Conservation (phyloP, 2,113 vertebrate genomes). For the Misgurnus mizolepis region DNA sequence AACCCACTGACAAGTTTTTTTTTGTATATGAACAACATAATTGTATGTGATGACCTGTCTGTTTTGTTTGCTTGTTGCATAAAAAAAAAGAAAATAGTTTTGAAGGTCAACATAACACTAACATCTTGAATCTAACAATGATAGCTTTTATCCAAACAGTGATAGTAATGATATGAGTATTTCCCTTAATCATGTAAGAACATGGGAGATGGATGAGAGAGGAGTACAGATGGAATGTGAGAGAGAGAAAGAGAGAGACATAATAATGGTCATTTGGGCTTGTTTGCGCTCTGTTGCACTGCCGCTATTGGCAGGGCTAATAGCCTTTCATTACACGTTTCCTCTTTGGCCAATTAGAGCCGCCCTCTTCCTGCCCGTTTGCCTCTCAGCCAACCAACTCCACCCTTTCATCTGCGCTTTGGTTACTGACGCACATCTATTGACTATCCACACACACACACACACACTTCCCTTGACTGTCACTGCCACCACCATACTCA, state of each 20-base stretch:
- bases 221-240: not conserved
- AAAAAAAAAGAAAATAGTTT: too few relatives aligned
- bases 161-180: constrained; percentile 40
- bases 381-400: constrained; percentile 27
- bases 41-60: too few relatives aligned
- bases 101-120: too few relatives aligned
- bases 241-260: constrained; percentile 37
- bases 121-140: too few relatives aligned
- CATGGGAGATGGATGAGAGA: constrained; percentile 50
- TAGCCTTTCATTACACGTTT: constrained; percentile 61
- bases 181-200: not conserved
- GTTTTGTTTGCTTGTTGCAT: too few relatives aligned
- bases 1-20: too few relatives aligned
- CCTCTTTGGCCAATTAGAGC: constrained; percentile 40
- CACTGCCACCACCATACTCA: not conserved
- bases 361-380: constrained; percentile 8
- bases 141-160: constrained; percentile 36
- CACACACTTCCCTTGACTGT: not conserved
- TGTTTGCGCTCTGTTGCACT: constrained; percentile 52
- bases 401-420: constrained; percentile 33
- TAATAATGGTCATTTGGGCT: constrained; percentile 29
- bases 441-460: not conserved
- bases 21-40: too few relatives aligned
- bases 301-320: constrained; percentile 21
- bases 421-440: constrained; percentile 32